A percentile compares a stretch with the other conserved stretches of the same genome.
These are phyloP conservation scores for Poliocrania exsul DNA, from an alignment of 2,797 vertebrate genomes.

Conservation along the genomic window DNA sequence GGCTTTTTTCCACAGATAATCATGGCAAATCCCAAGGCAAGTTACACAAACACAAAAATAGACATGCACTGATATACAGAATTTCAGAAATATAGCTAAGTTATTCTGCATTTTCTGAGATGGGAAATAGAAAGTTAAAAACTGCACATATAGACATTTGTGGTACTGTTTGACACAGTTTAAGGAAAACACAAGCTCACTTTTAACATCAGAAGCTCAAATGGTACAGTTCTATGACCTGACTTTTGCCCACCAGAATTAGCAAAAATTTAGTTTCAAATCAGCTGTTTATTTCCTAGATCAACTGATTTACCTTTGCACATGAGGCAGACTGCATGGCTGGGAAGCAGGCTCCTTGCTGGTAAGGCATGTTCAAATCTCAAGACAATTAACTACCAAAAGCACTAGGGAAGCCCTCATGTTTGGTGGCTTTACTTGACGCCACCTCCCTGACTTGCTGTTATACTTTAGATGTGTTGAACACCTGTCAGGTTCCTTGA, in stretches of 20 bases:
- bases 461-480: neutral
- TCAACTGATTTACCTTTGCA: neutral
- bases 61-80: neutral
- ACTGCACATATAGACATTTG: neutral
- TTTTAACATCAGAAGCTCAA: neutral
- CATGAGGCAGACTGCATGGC: rapidly evolving
- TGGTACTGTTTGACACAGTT: neutral
- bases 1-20: neutral
- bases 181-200: neutral
- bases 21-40: conserved; percentile 24
- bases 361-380: neutral
- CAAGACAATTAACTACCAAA: neutral
- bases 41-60: neutral
- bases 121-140: neutral
- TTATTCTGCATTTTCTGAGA: neutral
- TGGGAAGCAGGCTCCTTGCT: neutral
- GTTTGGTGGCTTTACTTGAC: neutral
- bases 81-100: neutral
- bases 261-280: neutral
- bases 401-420: neutral
- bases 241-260: neutral
- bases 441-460: neutral
- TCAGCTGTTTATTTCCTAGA: neutral
- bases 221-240: neutral
- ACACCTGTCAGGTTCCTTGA: neutral